These are phyloP conservation scores for Aporophyla nigra DNA, from an alignment of 2,888 invertebrate genomes.

Conservation along the genomic window DNA sequence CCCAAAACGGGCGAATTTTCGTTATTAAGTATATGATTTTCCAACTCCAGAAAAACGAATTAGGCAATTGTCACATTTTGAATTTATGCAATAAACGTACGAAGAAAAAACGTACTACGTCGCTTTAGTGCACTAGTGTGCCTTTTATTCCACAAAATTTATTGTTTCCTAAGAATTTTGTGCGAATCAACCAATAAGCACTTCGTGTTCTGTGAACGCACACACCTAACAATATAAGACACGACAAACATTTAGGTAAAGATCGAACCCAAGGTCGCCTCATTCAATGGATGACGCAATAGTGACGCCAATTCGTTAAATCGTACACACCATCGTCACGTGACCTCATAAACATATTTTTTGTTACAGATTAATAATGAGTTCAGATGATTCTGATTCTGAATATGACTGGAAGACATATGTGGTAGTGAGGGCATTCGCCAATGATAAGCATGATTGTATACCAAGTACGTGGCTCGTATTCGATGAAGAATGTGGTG, in stretches of 20 bases:
- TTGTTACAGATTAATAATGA: slow-evolving; percentile 9
- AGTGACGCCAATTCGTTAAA: neutral
- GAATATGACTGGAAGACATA: neutral
- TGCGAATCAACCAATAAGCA: no score
- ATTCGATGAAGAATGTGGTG: neutral
- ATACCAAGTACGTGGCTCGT: slow-evolving; percentile 9
- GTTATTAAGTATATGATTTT: no score
- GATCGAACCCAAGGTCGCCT: neutral
- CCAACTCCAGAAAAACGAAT: no score
- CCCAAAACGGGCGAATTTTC: no score
- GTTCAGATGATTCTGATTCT: neutral
- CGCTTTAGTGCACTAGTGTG: no score
- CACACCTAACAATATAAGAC: no score
- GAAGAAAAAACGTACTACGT: no score
- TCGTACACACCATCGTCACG: neutral
- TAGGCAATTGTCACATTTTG: no score
- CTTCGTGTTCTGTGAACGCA: no score
- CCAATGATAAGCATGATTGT: neutral
- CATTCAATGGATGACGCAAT: slow-evolving; percentile 17
- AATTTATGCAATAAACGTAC: no score
- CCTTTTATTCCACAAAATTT: no score
- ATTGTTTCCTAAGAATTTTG: no score
- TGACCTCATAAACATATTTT: neutral
- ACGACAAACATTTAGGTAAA: neutral
- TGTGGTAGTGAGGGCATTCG: neutral